These are phyloP conservation scores for Oedothorax gibbosus DNA, from an alignment of 1,140 invertebrate genomes.

Conservation along the genomic window DNA sequence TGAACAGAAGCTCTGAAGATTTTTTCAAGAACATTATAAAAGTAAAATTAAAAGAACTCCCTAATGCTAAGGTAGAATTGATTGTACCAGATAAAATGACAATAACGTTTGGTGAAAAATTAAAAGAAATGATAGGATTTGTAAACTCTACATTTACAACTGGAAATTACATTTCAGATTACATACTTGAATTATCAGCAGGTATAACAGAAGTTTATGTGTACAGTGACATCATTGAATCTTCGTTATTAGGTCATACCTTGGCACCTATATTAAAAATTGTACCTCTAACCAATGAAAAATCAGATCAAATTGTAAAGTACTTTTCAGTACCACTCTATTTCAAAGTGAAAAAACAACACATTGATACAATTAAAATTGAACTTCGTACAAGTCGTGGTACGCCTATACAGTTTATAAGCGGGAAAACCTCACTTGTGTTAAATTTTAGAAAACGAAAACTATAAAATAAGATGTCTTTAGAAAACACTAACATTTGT, in stretches of 20 bases:
- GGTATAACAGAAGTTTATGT: background rate
- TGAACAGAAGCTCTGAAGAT: too few relatives aligned
- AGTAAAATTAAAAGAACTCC: too few relatives aligned
- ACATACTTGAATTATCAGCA: too few relatives aligned
- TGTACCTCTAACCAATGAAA: background rate
- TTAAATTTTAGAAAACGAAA: background rate
- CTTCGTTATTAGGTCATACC: background rate
- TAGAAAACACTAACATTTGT: background rate
- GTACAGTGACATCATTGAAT: background rate
- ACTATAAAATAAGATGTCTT: background rate
- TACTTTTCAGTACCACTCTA: conserved; percentile 3
- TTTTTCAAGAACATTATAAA: too few relatives aligned
- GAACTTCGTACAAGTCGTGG: background rate
- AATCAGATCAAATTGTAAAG: background rate
- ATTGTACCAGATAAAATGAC: background rate
- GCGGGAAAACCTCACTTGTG: background rate
- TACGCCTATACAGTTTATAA: background rate
- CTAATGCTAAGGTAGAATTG: background rate
- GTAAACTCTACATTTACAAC: background rate
- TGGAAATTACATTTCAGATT: background rate
- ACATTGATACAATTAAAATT: background rate
- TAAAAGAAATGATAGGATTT: background rate
- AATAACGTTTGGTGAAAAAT: background rate
- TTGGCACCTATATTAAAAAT: background rate
- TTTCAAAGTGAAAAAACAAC: background rate